A percentile compares a stretch with the other conserved stretches of the same genome.
Conservation (phyloP, 2,797 vertebrate genomes). For the Apogon talboti region DNA sequence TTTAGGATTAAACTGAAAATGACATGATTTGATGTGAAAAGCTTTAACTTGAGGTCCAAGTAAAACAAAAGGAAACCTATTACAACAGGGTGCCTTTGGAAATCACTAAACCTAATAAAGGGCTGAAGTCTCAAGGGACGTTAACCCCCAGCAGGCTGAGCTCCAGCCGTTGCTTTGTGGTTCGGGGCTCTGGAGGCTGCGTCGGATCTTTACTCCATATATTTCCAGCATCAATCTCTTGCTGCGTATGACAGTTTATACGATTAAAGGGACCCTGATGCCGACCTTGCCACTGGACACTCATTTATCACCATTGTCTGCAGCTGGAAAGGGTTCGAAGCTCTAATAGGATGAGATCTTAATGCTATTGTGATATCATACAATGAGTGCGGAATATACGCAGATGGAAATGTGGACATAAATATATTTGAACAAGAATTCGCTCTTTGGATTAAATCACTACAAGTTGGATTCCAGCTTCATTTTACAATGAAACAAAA, state of each 20-base stretch:
- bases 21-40: constrained; percentile 14
- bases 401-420: constrained; percentile 27
- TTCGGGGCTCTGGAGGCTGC: constrained; percentile 1
- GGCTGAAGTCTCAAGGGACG: constrained; percentile 53
- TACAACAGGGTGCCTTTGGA: constrained; percentile 15
- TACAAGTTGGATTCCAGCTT: too few relatives aligned
- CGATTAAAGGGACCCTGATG: constrained; percentile 74
- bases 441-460: too few relatives aligned
- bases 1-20: too few relatives aligned
- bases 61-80: constrained; percentile 24
- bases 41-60: not conserved
- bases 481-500: too few relatives aligned
- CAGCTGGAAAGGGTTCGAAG: constrained; percentile 13
- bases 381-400: constrained; percentile 29
- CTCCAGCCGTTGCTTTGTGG: too few relatives aligned
- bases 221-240: constrained; percentile 73
- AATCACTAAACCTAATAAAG: constrained; percentile 51
- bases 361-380: constrained; percentile 62
- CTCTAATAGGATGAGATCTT: constrained; percentile 49
- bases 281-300: constrained; percentile 57
- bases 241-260: constrained; percentile 72
- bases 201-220: constrained; percentile 27
- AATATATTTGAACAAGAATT: constrained; percentile 16
- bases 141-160: too few relatives aligned
- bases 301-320: constrained; percentile 75